phyloP scores from a whole-genome alignment of 2,797 vertebrate genomes.

The Gadopsis marmoratus region DNA sequence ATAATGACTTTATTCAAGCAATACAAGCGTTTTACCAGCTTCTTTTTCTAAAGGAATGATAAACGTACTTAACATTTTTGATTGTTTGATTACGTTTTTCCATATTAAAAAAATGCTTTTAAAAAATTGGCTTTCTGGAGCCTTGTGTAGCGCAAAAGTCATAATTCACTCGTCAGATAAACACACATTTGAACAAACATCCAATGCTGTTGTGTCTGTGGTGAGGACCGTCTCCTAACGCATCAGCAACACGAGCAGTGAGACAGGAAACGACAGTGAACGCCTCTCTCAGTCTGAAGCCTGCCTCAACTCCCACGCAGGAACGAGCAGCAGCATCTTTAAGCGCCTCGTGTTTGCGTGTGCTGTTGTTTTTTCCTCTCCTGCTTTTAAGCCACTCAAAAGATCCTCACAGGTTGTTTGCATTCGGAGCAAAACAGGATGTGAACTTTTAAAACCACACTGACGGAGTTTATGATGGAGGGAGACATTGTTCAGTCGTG shows the following conservation, averaged over 20 bases:
- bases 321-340: slow-evolving; percentile 50
- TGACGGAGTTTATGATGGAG: slow-evolving; percentile 72
- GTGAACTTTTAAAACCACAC: slow-evolving; percentile 77
- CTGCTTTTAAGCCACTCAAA: slow-evolving; percentile 42
- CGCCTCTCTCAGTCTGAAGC: slow-evolving; percentile 27
- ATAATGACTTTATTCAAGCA: too few relatives aligned
- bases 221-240: not conserved
- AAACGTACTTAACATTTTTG: too few relatives aligned
- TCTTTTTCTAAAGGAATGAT: too few relatives aligned
- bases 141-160: not conserved
- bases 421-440: slow-evolving; percentile 80
- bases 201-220: not conserved
- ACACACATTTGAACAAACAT: not conserved
- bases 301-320: slow-evolving; percentile 46
- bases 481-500: slow-evolving; percentile 77
- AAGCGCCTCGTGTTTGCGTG: slow-evolving; percentile 8
- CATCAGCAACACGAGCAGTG: not conserved
- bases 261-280: slow-evolving; percentile 25
- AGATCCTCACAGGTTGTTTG: slow-evolving; percentile 58
- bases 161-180: not conserved
- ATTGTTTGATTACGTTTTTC: too few relatives aligned
- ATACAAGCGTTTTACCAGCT: too few relatives aligned
- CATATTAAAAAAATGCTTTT: too few relatives aligned
- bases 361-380: not conserved
- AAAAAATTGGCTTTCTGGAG: too few relatives aligned